Evolutionary conservation across 2,797 vertebrate species (phyloP).

Genomic region (Enteromius argenteus): DNA sequence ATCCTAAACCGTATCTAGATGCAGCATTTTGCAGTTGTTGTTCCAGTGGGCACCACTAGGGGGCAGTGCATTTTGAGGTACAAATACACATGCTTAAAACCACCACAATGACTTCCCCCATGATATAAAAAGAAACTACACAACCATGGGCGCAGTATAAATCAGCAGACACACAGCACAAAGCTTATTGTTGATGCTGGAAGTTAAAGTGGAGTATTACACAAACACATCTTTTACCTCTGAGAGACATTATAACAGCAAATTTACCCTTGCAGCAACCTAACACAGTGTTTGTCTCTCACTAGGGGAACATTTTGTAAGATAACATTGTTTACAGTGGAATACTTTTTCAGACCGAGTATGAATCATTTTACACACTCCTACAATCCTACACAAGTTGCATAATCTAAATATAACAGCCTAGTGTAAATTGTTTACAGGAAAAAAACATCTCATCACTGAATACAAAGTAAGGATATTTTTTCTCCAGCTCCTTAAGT

Average conservation of each 20-base stretch:
- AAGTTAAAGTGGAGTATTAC: neutral
- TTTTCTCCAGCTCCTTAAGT: neutral
- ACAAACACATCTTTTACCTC: neutral
- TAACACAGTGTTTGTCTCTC: neutral
- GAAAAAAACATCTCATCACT: neutral
- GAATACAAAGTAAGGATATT: neutral
- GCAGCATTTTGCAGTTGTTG: neutral
- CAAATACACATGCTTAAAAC: neutral
- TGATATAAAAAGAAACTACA: neutral
- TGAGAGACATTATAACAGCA: neutral
- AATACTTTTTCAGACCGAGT: conserved; percentile 1
- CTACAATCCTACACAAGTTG: conserved; percentile 14
- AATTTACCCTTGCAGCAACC: neutral
- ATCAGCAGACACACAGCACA: neutral
- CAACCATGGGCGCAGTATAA: neutral
- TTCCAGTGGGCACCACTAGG: conserved; percentile 25
- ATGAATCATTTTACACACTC: conserved; percentile 32
- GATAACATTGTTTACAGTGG: conserved; percentile 22
- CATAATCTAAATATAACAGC: conserved; percentile 19
- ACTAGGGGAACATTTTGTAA: neutral
- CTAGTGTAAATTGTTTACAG: neutral
- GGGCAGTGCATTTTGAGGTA: conserved; percentile 12
- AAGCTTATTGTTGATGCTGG: neutral
- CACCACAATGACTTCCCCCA: neutral
- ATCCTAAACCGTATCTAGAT: neutral